These are phyloP conservation scores for Schrankia costaestrigalis DNA, from an alignment of 2,888 invertebrate species.

Conservation along the genomic window DNA sequence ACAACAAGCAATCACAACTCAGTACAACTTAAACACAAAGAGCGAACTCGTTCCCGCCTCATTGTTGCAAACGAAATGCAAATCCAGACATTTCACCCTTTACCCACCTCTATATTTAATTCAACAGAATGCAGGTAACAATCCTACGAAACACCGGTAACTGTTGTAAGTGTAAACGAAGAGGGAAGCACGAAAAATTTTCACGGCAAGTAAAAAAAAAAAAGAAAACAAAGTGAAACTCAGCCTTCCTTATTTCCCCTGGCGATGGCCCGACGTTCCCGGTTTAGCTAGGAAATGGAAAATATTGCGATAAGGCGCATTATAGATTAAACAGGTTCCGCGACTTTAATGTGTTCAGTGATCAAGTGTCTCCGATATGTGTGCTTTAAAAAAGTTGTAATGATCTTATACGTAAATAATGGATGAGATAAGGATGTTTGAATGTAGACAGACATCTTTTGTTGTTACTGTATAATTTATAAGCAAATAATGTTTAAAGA, in stretches of 20 bases:
- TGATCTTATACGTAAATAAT: conserved; percentile 56
- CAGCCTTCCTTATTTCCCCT: conserved; percentile 79
- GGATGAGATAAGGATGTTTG: conserved; percentile 48
- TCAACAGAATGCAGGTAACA: conserved; percentile 74
- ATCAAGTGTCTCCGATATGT: conserved; percentile 61
- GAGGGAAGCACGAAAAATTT: conserved; percentile 72
- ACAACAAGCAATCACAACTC: conserved; percentile 39
- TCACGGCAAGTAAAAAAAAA: conserved; percentile 55
- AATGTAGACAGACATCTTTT: conserved; percentile 53
- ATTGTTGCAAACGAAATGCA: conserved; percentile 73
- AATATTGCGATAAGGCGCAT: conserved; percentile 81
- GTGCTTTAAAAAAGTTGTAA: conserved; percentile 53
- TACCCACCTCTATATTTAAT: conserved; percentile 71
- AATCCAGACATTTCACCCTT: conserved; percentile 77
- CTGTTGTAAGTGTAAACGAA: conserved; percentile 78
- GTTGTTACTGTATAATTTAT: conserved; percentile 23
- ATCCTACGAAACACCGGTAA: conserved; percentile 69
- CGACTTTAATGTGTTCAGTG: conserved; percentile 66
- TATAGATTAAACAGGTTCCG: conserved; percentile 77
- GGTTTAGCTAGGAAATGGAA: conserved; percentile 76
- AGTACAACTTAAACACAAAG: conserved; percentile 44
- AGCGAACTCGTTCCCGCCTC: conserved; percentile 48
- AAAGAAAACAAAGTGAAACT: conserved; percentile 76
- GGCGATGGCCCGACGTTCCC: conserved; percentile 69
- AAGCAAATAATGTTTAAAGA: conserved; percentile 13